Evolutionary conservation across 2,113 vertebrate genomes (phyloP), one percentile per base, ranked within the genome.

Genomic region (Misgurnus anguillicaudatus): DNA sequence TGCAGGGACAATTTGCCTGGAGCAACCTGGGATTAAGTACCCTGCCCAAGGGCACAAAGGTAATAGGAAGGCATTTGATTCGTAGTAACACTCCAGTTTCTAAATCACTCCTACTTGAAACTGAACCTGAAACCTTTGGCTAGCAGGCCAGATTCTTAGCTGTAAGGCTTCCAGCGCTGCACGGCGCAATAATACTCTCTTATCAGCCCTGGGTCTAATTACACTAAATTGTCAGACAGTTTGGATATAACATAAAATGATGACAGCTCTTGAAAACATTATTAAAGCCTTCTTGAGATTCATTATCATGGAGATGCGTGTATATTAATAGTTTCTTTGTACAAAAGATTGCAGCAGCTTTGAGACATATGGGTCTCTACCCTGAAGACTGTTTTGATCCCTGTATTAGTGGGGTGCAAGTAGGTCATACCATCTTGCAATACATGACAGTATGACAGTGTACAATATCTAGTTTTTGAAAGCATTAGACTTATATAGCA

Each of bases 391-490:
- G 42, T 76, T 75, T 76, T 76, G 74, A 76, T 64, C 60, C 74
- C 61, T 39, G 45, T 76, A 76, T 76, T 76, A 76, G 74, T 65
- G 61, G 61, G 74, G 74, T 76, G 74, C 74, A 76, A 76, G 74
- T 64, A 76, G 74, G 61, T 76, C 74, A 65, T 39, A 38, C 60
- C 74, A 76, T 76, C 61, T 65, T 36, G 60, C 74, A 76, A 64
- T 64, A 63, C 74, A 53, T 64, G 74, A 76, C 60, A 76, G 61
- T 64, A 16, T 76, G 74, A 76, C 74, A 76, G 73, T 76, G 51
- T 31, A 31, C 24, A 64, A 76, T 64, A 76, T 76, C 16, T 64
- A 61, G 61, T 76, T 76, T 76, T 45, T 53, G 74, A 38, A 76
- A 76, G 74, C 47, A 64, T 64, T 45, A 61, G 45, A 76, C 74